Percentiles rank a stretch among this genome's conserved stretches.
Conservation (phyloP, 1,140 invertebrate genomes). For the Papilio glaucus region DNA sequence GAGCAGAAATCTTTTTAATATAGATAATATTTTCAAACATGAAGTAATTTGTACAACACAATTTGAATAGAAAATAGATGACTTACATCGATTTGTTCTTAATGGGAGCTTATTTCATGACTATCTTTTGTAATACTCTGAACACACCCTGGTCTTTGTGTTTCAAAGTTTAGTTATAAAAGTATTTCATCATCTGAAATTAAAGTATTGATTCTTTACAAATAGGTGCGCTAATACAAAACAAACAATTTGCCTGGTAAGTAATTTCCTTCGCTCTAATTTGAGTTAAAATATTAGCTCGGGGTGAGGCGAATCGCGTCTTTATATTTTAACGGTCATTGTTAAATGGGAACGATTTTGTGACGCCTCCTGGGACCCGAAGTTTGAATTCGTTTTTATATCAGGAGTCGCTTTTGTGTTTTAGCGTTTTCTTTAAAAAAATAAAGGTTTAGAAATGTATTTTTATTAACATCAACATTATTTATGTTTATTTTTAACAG, state of each 20-base stretch:
- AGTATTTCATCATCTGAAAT: neutral
- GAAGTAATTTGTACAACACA: no score
- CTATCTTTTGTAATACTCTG: no score
- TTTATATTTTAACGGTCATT: slow-evolving; percentile 31
- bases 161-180: no score
- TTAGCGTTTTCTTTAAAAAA: neutral
- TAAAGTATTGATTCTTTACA: neutral
- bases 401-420: neutral
- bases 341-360: slow-evolving; percentile 33
- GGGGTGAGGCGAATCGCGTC: neutral
- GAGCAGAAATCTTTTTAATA: no score
- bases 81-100: no score
- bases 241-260: slow-evolving; percentile 12
- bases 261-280: slow-evolving; percentile 24
- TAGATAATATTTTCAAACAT: no score
- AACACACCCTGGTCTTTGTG: neutral
- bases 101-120: no score
- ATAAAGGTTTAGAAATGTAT: neutral
- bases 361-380: neutral
- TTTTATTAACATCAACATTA: neutral
- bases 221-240: neutral
- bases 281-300: slow-evolving; percentile 31
- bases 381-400: slow-evolving; percentile 13
- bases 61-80: no score
- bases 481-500: no score